phyloP scores from a whole-genome alignment of 2,888 invertebrate genomes.

The Lacanobia oleracea region DNA sequence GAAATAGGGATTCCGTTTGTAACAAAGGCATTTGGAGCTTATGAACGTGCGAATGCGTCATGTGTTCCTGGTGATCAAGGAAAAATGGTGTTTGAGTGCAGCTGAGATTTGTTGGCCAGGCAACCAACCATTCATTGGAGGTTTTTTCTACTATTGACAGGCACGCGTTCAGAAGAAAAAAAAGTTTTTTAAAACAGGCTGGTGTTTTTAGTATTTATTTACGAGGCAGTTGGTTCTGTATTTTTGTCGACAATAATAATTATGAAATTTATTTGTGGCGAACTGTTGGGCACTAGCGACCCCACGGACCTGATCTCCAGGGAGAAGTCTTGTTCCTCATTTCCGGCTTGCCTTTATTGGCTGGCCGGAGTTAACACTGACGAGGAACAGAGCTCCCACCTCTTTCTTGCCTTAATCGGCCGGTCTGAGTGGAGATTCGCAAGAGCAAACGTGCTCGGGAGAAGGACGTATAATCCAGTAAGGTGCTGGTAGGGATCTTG shows the following conservation, averaged over 20 bases:
- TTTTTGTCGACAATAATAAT: not conserved
- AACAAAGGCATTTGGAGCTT: slow-evolving; percentile 37
- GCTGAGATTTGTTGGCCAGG: not conserved
- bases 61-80: slow-evolving; percentile 4
- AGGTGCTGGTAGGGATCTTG: too few species aligned
- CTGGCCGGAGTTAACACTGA: too few species aligned
- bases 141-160: not conserved
- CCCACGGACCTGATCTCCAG: too few species aligned
- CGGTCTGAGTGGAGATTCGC: too few species aligned
- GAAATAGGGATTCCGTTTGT: slow-evolving; percentile 29
- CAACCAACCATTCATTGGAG: slow-evolving; percentile 1
- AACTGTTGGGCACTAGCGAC: too few species aligned
- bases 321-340: too few species aligned
- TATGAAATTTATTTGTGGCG: too few species aligned
- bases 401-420: too few species aligned
- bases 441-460: too few species aligned
- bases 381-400: too few species aligned
- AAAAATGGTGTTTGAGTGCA: slow-evolving; percentile 17
- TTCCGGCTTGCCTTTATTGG: too few species aligned
- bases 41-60: slow-evolving; percentile 12
- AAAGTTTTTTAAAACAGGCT: not conserved
- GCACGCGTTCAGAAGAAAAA: not conserved
- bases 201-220: not conserved
- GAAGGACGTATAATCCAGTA: too few species aligned
- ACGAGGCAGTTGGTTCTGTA: not conserved